A percentile compares a stretch with the other conserved stretches of the same genome.
Conservation (phyloP, 2,888 invertebrate species). For the Ichneumon xanthorius region DNA sequence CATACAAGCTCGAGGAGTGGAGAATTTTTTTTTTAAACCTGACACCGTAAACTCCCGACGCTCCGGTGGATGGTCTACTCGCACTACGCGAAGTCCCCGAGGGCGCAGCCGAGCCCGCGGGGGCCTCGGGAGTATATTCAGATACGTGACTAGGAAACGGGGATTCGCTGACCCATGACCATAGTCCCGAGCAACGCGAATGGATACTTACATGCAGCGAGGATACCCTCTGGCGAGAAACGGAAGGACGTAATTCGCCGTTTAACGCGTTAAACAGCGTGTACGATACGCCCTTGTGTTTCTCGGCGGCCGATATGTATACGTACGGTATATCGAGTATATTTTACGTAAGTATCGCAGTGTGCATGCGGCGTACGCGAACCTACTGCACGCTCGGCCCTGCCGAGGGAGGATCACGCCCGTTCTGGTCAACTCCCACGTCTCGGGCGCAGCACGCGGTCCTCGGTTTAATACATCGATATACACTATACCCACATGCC, state of each 20-base stretch:
- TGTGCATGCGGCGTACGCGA: slow-evolving; percentile 36
- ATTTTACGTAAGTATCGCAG: slow-evolving; percentile 23
- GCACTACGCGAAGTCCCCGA: slow-evolving; percentile 47
- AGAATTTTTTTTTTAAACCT: background rate
- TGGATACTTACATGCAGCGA: slow-evolving; percentile 36
- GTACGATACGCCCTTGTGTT: background rate
- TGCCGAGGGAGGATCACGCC: slow-evolving; percentile 74
- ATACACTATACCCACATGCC: slow-evolving; percentile 26
- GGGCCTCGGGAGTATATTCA: slow-evolving; percentile 75
- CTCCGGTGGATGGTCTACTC: slow-evolving; percentile 34
- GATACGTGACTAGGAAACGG: slow-evolving; percentile 83
- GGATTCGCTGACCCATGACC: slow-evolving; percentile 84
- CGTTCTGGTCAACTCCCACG: slow-evolving; percentile 78
- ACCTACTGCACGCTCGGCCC: slow-evolving; percentile 46
- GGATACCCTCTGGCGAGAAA: background rate
- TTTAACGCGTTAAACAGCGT: background rate
- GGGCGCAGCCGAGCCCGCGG: slow-evolving; percentile 56
- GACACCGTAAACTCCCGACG: slow-evolving; percentile 44
- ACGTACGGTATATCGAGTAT: slow-evolving; percentile 23
- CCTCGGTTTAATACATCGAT: slow-evolving; percentile 46
- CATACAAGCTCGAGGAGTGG: slow-evolving; percentile 58
- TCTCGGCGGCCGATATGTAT: slow-evolving; percentile 3
- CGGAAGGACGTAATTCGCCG: background rate
- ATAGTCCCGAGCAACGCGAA: slow-evolving; percentile 65
- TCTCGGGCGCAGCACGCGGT: slow-evolving; percentile 69